A percentile compares a stretch with the other conserved stretches of the same genome.
These are phyloP conservation scores for Zonitis immaculata DNA, from an alignment of 2,888 invertebrate species.

Conservation along the genomic window DNA sequence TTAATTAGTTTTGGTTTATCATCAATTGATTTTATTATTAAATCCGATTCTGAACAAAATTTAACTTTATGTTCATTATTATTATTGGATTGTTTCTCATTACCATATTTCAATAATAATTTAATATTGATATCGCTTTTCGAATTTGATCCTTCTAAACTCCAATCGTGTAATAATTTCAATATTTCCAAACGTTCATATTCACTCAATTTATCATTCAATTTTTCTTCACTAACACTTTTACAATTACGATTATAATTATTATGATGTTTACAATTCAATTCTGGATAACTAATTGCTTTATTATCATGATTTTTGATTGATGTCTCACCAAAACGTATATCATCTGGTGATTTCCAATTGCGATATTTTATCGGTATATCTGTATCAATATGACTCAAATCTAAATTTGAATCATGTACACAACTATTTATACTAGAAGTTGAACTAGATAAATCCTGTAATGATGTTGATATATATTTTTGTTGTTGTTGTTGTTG, in stretches of 20 bases:
- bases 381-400: slow-evolving; percentile 42
- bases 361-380: slow-evolving; percentile 50
- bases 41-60: slow-evolving; percentile 40
- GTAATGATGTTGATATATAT: slow-evolving; percentile 38
- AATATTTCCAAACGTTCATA: slow-evolving; percentile 45
- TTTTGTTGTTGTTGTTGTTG: slow-evolving; percentile 35
- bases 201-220: slow-evolving; percentile 43
- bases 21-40: slow-evolving; percentile 19
- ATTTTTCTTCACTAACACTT: slow-evolving; percentile 40
- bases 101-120: slow-evolving; percentile 14
- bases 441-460: slow-evolving; percentile 47
- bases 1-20: slow-evolving; percentile 20
- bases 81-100: slow-evolving; percentile 4
- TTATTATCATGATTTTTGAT: slow-evolving; percentile 61
- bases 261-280: slow-evolving; percentile 29
- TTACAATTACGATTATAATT: slow-evolving; percentile 33
- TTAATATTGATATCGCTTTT: slow-evolving; percentile 37
- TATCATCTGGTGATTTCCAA: slow-evolving; percentile 68
- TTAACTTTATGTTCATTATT: slow-evolving; percentile 22
- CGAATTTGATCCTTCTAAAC: slow-evolving; percentile 44
- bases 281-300: slow-evolving; percentile 41
- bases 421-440: slow-evolving; percentile 46
- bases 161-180: slow-evolving; percentile 47
- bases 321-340: slow-evolving; percentile 59
- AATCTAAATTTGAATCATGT: slow-evolving; percentile 45